Evolutionary conservation across 2,113 vertebrate genomes (phyloP).

Genomic region (Carassius auratus): DNA sequence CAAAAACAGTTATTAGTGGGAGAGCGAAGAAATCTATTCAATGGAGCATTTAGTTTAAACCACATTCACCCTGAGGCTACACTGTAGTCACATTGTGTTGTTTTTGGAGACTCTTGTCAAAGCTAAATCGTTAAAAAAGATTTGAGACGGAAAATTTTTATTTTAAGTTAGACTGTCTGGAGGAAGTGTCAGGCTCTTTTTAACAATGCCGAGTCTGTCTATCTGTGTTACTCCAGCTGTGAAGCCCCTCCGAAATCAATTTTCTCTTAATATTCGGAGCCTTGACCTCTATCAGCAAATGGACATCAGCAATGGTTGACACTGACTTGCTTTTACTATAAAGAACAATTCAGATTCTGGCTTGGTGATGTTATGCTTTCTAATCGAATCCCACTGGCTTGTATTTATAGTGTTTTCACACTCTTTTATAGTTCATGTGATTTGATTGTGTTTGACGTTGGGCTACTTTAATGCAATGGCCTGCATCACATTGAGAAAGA

Average conservation of each 20-base stretch:
- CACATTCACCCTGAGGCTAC: constrained; percentile 50
- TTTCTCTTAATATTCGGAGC: constrained; percentile 15
- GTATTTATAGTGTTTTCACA: constrained; percentile 27
- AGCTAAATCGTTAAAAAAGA: not conserved
- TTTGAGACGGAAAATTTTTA: constrained; percentile 1
- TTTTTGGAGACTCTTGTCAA: constrained; percentile 63
- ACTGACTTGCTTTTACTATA: not conserved
- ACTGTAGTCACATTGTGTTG: constrained; percentile 51
- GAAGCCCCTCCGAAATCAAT: constrained; percentile 24
- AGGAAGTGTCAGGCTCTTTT: not conserved
- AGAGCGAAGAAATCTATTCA: constrained; percentile 50
- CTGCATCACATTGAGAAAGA: constrained; percentile 1
- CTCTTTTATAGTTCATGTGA: constrained; percentile 21
- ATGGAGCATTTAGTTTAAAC: constrained; percentile 59
- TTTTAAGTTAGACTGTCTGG: constrained; percentile 5
- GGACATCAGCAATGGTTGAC: not conserved
- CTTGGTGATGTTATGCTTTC: not conserved
- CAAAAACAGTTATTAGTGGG: constrained; percentile 64
- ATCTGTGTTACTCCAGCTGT: not conserved
- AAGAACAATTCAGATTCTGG: not conserved
- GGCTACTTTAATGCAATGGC: constrained; percentile 15
- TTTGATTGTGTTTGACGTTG: constrained; percentile 6
- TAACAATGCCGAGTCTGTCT: constrained; percentile 21
- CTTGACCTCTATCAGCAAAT: not conserved
- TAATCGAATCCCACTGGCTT: constrained; percentile 13